Base-by-base conservation (phyloP, 1,140 invertebrate species). In the Elymnias hypermnestra region DNA sequence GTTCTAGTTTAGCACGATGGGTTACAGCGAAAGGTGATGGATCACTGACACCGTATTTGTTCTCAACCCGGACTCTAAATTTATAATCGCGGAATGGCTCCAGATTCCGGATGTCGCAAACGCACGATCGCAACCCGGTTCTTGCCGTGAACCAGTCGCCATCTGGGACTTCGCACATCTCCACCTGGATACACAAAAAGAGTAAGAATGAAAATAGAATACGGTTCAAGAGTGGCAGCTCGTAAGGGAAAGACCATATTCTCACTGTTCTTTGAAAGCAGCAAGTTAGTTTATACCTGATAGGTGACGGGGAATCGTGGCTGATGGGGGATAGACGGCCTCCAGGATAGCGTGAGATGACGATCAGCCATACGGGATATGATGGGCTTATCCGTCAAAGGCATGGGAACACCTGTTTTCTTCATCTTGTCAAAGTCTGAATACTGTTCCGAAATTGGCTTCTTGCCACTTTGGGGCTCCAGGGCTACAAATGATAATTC, bases 41-140 rank as follows among this genome's bases (percentile, higher is more conserved):
- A 72, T 98, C 97, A 75, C 95, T 97, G n/a, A 98, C 90, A n/a
- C 97, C 97, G 68, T 95, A 96, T 76, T 96, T 95, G 74, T 98
- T 98, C 69, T 98, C 96, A 1, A 98, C 97, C n/a, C 96, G 90
- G 15, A 98, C 90, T 29, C 97, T 88, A 87, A 98, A 98, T 71
- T 94, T 93, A 83, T 97, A 98, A 84, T 98, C 95, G 40, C 93
- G 88, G 84, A 94, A 94, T 0, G 95, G 95, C 61, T 94, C 91
- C 22, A 95, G 87, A 74, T 94, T 94, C 15, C 91, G 87, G 35
- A 98, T 93, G 63, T 96, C 95, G 68, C 94, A 96, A 12, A 91
- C 90, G 63, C 94, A 95, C 26, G 94, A 94, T 47, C 94, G 89
- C 3, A 97, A 89, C 2, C 94, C 94, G 12, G 92, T 91, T 46